Evolutionary conservation across 2,797 vertebrate genomes (phyloP), one percentile per base, ranked within the genome.

Genomic region (Amblyopsis hoosieri): DNA sequence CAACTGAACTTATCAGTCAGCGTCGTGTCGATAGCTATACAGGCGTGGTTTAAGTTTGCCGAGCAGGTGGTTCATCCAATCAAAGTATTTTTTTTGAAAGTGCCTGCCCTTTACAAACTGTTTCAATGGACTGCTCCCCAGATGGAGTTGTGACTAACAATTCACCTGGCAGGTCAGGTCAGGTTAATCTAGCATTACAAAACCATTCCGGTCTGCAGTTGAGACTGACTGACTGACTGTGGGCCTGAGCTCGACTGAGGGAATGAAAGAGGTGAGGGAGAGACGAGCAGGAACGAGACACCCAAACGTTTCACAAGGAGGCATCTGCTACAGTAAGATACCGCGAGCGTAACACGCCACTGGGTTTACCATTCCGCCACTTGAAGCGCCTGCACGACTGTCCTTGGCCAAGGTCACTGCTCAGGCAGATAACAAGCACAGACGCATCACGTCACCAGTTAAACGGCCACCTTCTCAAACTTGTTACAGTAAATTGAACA

Each of bases 331-430:
- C 17, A 42, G 11, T 19, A 37, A 52, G n/a, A 19, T 52, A 5
- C 5, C 11, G 1, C 2, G 52, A 4, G 52, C 6, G 52, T 54
- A 23, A 23, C 3, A 23, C 3, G 23, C 23, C 23, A 23, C 37
- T 42, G 37, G 33, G 37, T 37, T 45, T 13, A 57, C 64, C 64
- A 56, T 57, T 69, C 63, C 62, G 61, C 75, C 73, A 78, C 81
- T 71, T 72, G 61, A 45, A 64, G 54, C 11, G 49, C 59, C 59
- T 67, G 57, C 67, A 55, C 23, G 29, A 5, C 62, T 55, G 72
- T 72, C 75, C 73, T 86, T 79, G 72, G 78, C 69, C 75, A 82
- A 65, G 75, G 77, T 82, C 79, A 62, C 37, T 60, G 50, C 62
- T 33, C 57, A 56, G 55, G 67, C 15, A 50, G 48, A 48, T 15